Evolutionary conservation across 64 coral and sea anemone genomes (phyloP).

Genomic region (Actinia tenebrosa): DNA sequence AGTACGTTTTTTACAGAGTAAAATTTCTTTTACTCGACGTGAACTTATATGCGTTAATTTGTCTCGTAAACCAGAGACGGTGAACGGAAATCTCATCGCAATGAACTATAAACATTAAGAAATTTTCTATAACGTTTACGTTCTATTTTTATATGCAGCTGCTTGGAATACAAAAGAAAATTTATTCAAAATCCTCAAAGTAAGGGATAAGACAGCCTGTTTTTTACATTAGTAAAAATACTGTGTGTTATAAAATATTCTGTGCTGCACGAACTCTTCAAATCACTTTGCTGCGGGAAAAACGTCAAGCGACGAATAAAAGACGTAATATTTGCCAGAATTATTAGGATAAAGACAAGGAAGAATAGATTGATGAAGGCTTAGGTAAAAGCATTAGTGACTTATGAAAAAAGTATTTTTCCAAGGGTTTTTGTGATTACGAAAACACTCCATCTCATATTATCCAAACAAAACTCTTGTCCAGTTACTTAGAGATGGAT

Average conservation of each 20-base stretch:
- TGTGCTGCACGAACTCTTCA: background rate
- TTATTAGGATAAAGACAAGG: background rate
- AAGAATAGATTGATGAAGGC: background rate
- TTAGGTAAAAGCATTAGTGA: background rate
- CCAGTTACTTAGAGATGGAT: background rate
- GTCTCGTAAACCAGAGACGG: background rate
- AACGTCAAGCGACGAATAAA: background rate
- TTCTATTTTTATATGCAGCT: background rate
- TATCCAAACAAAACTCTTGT: constrained; percentile 1
- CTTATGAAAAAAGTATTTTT: background rate
- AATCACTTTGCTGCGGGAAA: background rate
- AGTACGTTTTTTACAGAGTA: background rate
- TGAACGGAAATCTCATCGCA: background rate
- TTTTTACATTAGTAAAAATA: background rate
- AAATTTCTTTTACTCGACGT: background rate
- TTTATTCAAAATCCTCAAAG: constrained; percentile 2
- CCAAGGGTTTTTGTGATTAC: background rate
- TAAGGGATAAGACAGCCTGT: background rate
- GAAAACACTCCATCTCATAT: background rate
- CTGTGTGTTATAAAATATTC: background rate
- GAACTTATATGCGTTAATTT: background rate
- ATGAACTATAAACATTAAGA: background rate
- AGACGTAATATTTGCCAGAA: background rate
- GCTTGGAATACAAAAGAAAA: background rate
- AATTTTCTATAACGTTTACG: constrained; percentile 1